Evolutionary conservation across 2,113 vertebrate species (phyloP).

Genomic region (Apaloderma vittatum): DNA sequence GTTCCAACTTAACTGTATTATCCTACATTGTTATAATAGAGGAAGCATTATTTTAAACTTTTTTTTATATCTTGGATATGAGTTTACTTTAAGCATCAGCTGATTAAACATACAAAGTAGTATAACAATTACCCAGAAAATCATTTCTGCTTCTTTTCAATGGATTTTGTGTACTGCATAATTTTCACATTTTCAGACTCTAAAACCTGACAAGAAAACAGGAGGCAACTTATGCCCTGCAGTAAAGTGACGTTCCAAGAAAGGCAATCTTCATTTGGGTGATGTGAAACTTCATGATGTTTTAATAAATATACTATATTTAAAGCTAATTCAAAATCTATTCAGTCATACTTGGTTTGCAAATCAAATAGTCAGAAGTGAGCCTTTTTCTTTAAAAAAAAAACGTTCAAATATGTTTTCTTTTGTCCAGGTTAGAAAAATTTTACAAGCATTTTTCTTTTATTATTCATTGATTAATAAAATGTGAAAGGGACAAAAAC

Average conservation of each 20-base stretch:
- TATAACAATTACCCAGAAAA: neutral
- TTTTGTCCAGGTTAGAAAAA: neutral
- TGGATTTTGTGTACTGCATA: neutral
- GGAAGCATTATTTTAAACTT: conserved; percentile 25
- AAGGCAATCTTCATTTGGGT: neutral
- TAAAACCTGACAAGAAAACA: conserved; percentile 32
- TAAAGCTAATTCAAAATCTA: neutral
- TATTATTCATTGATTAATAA: neutral
- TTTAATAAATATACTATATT: conserved; percentile 18
- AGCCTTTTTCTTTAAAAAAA: neutral
- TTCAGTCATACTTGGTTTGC: neutral
- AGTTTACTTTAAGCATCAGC: neutral
- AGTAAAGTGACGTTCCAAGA: neutral
- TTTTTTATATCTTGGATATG: neutral
- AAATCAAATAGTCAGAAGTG: neutral
- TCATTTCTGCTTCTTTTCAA: neutral
- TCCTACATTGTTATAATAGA: conserved; percentile 29
- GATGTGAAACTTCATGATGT: neutral
- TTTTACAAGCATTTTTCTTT: neutral
- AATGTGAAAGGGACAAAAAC: neutral
- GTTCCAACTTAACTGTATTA: conserved; percentile 51
- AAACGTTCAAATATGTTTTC: neutral
- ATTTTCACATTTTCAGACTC: neutral
- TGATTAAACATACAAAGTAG: neutral
- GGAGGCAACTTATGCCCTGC: neutral